Evolutionary conservation across 1,140 invertebrate genomes (phyloP), one percentile per base, ranked within the genome.

Genomic region (Eupristina koningsbergeri): DNA sequence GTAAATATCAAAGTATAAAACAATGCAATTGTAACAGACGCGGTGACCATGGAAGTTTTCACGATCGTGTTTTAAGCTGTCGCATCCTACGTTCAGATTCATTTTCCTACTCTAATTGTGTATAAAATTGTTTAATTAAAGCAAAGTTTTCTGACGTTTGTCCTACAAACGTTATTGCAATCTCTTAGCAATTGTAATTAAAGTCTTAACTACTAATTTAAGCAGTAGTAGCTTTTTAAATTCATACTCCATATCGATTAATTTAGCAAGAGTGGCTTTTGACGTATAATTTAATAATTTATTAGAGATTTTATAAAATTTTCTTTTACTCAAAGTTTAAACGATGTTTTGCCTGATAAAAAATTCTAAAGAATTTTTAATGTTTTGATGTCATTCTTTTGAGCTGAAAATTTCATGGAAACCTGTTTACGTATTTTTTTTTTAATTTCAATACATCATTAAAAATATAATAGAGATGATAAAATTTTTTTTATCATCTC

Each of bases 41-140:
- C 45, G 22, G 26, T 19, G 45, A 19, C 26, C 13, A 50, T 47
- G n/a, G 58, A 84, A 84, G 76, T 58, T 80, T 79, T 69, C 67
- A 67, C 58, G 41, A 63, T 50, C 19, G 75, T 58, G 36, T 19
- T 64, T 31, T 53, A n/a, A 84, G 76, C 64, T 84, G 82, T 84
- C 71, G 75, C 69, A 19, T 73, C 45, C 41, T n/a, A 67, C 61
- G 39, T 31, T 73, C 19, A 45, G 64, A n/a, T 78, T 79, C 22
- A 39, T 80, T 64, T 77, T 41, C 61, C 61, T 41, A 67, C 79
- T 39, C 63, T 84, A 53, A 84, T 84, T 84, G 61, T 73, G 39
- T 50, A 36, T 29, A 76, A 80, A 84, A 84, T 71, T 80, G 77
- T 84, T 80, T 80, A 80, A 84, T 84, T 77, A 80, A 76, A 84